Evolutionary conservation across 2,888 invertebrate species (phyloP).

Genomic region (Hyalella azteca): DNA sequence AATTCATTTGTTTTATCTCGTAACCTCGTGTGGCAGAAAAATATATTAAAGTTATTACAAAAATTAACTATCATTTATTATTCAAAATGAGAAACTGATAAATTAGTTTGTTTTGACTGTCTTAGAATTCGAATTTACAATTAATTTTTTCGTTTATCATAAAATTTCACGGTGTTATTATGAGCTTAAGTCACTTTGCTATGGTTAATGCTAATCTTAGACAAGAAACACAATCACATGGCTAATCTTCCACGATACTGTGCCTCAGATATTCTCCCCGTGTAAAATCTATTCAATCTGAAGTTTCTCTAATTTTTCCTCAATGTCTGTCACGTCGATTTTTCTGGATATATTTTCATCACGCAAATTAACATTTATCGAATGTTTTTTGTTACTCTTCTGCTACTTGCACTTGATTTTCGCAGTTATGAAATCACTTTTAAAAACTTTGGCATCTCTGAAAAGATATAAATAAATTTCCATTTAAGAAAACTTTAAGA

Average conservation of each 20-base stretch:
- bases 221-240: slow-evolving; percentile 1
- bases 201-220: not conserved
- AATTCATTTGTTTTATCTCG: too few species aligned
- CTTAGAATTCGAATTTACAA: not conserved
- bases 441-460: not conserved
- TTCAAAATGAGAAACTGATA: too few species aligned
- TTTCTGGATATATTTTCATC: not conserved
- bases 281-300: too few species aligned
- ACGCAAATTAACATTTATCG: not conserved
- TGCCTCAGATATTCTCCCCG: not conserved
- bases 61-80: not conserved
- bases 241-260: not conserved
- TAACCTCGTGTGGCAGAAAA: not conserved
- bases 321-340: not conserved
- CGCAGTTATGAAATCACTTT: not conserved
- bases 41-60: not conserved
- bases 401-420: not conserved
- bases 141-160: not conserved
- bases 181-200: not conserved
- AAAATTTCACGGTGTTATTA: not conserved
- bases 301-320: not conserved
- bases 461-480: too few species aligned
- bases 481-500: too few species aligned
- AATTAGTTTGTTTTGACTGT: too few species aligned
- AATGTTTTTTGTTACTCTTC: not conserved